Percentiles rank a stretch among this genome's conserved stretches.
These are phyloP conservation scores for Cardinalis cardinalis DNA, from an alignment of 2,113 vertebrate species.

Conservation along the genomic window DNA sequence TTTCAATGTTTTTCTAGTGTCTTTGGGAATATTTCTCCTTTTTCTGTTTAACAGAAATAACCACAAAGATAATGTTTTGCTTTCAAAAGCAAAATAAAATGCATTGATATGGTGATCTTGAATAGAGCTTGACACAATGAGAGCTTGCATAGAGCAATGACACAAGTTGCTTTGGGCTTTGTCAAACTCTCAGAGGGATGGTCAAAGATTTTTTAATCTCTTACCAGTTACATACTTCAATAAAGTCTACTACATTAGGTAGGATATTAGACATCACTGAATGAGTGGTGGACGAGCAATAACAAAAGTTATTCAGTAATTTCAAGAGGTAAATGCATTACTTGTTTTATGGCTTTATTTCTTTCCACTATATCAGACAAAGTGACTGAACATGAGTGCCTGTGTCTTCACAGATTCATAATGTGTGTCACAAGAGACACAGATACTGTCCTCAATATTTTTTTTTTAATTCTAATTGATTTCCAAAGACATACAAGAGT, in stretches of 20 bases:
- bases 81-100: not conserved
- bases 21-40: not conserved
- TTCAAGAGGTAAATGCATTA: not conserved
- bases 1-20: not conserved
- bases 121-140: not conserved
- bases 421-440: not conserved
- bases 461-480: slow-evolving; percentile 33
- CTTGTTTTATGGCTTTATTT: slow-evolving; percentile 4
- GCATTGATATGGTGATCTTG: not conserved
- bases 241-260: not conserved
- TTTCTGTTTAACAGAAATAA: not conserved
- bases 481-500: not conserved
- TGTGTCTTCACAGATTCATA: not conserved
- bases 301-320: slow-evolving; percentile 13
- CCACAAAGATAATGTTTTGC: not conserved
- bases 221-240: not conserved
- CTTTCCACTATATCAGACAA: not conserved
- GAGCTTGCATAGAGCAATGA: not conserved
- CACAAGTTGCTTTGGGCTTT: not conserved
- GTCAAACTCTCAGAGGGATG: not conserved
- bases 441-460: not conserved
- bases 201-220: not conserved
- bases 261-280: not conserved
- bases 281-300: not conserved
- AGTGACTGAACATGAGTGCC: not conserved